Percentiles rank a stretch among this genome's conserved stretches.
These are phyloP conservation scores for Chloroclysta siterata DNA, from an alignment of 2,888 invertebrate species.

Conservation along the genomic window DNA sequence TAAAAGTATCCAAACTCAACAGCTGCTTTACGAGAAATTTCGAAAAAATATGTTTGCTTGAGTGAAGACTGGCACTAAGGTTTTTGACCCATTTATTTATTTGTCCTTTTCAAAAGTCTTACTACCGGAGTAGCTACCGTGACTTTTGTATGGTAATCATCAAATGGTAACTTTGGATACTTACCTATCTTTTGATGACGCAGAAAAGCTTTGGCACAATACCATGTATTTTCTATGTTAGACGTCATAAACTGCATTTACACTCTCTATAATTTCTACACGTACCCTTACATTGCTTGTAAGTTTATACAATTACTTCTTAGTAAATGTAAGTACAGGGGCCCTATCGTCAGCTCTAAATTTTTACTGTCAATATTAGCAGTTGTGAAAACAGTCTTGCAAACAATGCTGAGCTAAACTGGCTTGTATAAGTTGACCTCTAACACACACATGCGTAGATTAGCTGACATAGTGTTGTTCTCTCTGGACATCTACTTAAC, in stretches of 20 bases:
- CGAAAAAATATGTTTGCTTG: too few relatives aligned
- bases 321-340: constrained; percentile 54
- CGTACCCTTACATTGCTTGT: background rate
- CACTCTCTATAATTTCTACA: constrained; percentile 7
- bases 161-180: background rate
- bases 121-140: background rate
- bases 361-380: too few relatives aligned
- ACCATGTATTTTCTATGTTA: constrained; percentile 4
- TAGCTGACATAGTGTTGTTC: too few relatives aligned
- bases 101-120: background rate
- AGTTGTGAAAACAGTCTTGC: too few relatives aligned
- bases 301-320: constrained; percentile 15
- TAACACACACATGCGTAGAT: too few relatives aligned
- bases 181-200: constrained; percentile 5
- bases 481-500: too few relatives aligned
- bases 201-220: constrained; percentile 10
- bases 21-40: too few relatives aligned
- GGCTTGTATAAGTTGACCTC: too few relatives aligned
- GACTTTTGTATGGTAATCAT: background rate
- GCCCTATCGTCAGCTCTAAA: too few relatives aligned
- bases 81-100: background rate
- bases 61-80: background rate
- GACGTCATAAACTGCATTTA: constrained; percentile 20
- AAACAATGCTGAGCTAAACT: too few relatives aligned
- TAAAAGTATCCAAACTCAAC: too few relatives aligned